Percentiles rank a stretch among this genome's conserved stretches.
phyloP scores from a whole-genome alignment of 2,888 invertebrate species.

The Andrena camellia region DNA sequence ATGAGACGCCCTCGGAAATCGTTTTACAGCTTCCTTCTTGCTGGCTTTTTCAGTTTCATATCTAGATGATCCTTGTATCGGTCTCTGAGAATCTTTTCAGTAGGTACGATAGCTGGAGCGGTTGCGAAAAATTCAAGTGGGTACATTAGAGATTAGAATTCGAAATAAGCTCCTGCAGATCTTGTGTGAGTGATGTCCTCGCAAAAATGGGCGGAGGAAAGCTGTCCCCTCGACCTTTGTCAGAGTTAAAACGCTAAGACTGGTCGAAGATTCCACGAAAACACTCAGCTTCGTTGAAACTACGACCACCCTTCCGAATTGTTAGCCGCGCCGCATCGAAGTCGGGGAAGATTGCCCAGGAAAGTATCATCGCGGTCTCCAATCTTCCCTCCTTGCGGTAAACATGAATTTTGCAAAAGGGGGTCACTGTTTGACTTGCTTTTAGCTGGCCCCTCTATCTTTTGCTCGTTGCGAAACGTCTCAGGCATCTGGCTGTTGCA shows the following conservation, averaged over 20 bases:
- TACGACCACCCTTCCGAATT: no score
- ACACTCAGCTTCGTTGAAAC: no score
- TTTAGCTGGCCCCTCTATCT: neutral
- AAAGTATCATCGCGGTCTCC: no score
- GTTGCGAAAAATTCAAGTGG: neutral
- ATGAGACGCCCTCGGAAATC: slow-evolving; percentile 35
- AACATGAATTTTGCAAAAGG: neutral
- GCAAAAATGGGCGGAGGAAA: no score
- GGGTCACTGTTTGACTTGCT: neutral
- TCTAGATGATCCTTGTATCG: slow-evolving; percentile 18
- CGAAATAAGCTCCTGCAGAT: neutral
- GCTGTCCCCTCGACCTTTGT: no score
- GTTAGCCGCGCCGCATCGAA: no score
- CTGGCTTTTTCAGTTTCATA: slow-evolving; percentile 23
- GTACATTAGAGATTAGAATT: neutral
- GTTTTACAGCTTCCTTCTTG: slow-evolving; percentile 18
- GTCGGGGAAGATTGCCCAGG: no score
- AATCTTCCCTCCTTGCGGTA: neutral
- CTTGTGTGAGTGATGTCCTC: neutral
- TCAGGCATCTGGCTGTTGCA: neutral
- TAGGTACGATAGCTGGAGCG: neutral
- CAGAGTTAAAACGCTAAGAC: no score
- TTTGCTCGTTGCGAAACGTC: neutral
- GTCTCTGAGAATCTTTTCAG: neutral
- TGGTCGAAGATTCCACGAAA: no score